These are phyloP conservation scores for Dissostichus mawsoni DNA, from an alignment of 2,113 vertebrate species.

Conservation along the genomic window DNA sequence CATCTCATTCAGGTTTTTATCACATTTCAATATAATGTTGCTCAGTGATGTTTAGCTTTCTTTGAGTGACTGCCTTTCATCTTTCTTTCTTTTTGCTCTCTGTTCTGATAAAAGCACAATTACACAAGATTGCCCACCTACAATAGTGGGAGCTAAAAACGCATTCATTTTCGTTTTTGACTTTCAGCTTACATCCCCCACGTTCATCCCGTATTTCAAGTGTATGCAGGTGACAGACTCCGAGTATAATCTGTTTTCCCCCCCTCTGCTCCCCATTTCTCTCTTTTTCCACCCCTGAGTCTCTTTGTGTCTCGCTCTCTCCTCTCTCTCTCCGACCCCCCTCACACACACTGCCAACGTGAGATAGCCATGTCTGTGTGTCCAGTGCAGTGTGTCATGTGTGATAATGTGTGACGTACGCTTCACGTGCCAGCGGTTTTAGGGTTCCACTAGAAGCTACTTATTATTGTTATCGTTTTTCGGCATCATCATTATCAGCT, in stretches of 20 bases:
- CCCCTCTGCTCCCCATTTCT: constrained; percentile 11
- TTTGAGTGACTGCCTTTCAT: constrained; percentile 50
- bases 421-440: constrained; percentile 64
- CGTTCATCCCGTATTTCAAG: constrained; percentile 46
- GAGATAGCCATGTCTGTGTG: constrained; percentile 72
- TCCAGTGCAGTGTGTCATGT: constrained; percentile 68
- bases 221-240: constrained; percentile 62
- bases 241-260: constrained; percentile 38
- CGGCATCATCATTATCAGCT: constrained; percentile 85
- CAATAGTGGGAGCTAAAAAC: constrained; percentile 34
- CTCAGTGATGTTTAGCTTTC: constrained; percentile 45
- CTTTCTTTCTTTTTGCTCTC: constrained; percentile 13
- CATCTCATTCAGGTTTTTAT: constrained; percentile 51
- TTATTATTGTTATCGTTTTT: constrained; percentile 81
- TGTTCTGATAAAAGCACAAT: constrained; percentile 57
- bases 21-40: constrained; percentile 49
- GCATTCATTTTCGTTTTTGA: constrained; percentile 42
- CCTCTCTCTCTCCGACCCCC: constrained; percentile 48
- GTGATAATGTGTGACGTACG: constrained; percentile 74
- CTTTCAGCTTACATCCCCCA: constrained; percentile 32
- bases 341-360: constrained; percentile 64
- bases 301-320: constrained; percentile 70
- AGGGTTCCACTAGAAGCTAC: constrained; percentile 74
- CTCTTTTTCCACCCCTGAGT: constrained; percentile 47
- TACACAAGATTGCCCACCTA: constrained; percentile 53